phyloP scores from a whole-genome alignment of 1,140 invertebrate species.

The Stenopsyche tienmushanensis region DNA sequence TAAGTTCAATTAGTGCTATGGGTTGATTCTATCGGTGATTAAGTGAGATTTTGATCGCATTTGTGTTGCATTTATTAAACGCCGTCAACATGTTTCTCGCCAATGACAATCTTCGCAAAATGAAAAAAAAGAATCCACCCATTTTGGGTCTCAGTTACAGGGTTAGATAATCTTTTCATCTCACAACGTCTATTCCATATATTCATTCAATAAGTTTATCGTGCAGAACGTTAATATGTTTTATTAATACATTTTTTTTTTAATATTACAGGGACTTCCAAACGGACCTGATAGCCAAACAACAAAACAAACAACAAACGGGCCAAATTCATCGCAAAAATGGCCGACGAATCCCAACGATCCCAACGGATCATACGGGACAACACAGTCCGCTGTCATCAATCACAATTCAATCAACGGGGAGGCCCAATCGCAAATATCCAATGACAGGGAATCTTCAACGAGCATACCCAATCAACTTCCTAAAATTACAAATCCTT shows the following conservation, averaged over 20 bases:
- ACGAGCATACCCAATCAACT: constrained; percentile 8
- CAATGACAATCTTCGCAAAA: constrained; percentile 54
- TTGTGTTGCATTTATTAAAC: neutral
- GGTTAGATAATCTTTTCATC: constrained; percentile 42
- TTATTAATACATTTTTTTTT: constrained; percentile 14
- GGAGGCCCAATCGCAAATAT: constrained; percentile 37
- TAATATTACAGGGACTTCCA: constrained; percentile 50
- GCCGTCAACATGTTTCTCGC: constrained; percentile 51
- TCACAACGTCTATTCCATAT: no score
- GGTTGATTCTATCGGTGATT: neutral
- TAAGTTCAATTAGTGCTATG: no score
- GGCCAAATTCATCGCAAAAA: constrained; percentile 48
- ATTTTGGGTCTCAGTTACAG: constrained; percentile 53
- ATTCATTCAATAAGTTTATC: no score
- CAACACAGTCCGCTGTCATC: constrained; percentile 14
- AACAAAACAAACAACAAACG: constrained; percentile 56
- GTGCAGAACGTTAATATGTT: neutral
- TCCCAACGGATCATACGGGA: constrained; percentile 6
- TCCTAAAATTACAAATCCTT: constrained; percentile 51
- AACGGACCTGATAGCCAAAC: constrained; percentile 55
- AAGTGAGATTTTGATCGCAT: neutral
- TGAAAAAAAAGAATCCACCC: constrained; percentile 52
- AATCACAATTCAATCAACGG: constrained; percentile 30
- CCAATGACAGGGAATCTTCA: constrained; percentile 43
- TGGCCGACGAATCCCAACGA: constrained; percentile 51